A percentile compares a stretch with the other conserved stretches of the same genome.
Conservation (phyloP, 1,140 invertebrate species). For the Reticulitermes speratus region DNA sequence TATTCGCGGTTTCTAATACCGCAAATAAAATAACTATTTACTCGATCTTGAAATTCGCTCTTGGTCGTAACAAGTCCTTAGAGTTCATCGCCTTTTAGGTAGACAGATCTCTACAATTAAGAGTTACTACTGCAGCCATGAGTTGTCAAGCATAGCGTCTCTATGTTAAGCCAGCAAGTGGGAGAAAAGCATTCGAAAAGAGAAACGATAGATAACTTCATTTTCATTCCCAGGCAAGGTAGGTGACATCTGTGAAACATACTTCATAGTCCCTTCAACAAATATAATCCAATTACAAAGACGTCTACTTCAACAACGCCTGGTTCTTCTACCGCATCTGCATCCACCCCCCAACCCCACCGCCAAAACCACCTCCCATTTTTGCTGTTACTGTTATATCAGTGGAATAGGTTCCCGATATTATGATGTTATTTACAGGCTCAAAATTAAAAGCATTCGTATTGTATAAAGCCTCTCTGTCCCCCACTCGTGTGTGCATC, state of each 20-base stretch:
- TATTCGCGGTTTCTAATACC: too few species aligned
- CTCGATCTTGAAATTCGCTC: not conserved
- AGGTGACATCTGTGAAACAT: not conserved
- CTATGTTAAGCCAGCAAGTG: not conserved
- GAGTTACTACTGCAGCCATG: not conserved
- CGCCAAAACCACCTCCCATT: not conserved
- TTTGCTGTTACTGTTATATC: not conserved
- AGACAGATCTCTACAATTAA: not conserved
- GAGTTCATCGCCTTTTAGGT: not conserved
- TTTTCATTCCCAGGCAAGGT: slow-evolving; percentile 10
- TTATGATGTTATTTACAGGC: not conserved
- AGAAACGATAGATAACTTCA: slow-evolving; percentile 13
- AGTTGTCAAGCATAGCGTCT: not conserved
- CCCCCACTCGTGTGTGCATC: not conserved
- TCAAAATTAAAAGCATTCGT: not conserved
- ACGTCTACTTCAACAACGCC: not conserved
- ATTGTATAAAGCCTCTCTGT: not conserved
- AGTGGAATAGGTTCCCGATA: not conserved
- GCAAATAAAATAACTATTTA: not conserved
- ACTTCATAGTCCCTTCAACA: slow-evolving; percentile 1
- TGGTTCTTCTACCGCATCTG: not conserved
- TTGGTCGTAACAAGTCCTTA: not conserved
- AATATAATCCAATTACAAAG: not conserved
- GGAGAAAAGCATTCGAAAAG: slow-evolving; percentile 3
- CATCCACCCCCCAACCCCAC: too few species aligned